phyloP scores from a whole-genome alignment of 2,888 invertebrate species.

The Salticus scenicus region DNA sequence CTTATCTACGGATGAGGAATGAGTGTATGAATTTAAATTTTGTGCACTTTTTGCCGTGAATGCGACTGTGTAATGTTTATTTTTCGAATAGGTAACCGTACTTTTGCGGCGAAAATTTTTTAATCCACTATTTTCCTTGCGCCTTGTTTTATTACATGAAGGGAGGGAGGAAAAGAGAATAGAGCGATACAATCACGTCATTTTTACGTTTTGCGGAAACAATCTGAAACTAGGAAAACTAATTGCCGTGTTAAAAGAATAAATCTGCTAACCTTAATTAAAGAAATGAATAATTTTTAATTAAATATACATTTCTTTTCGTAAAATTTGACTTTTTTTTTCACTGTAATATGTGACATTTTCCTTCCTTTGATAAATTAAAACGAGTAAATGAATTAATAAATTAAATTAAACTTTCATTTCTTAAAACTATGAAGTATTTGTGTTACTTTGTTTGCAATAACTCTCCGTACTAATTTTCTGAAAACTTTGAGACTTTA shows the following conservation, averaged over 20 bases:
- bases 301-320: too few species aligned
- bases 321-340: too few species aligned
- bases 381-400: too few species aligned
- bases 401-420: too few species aligned
- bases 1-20: slow-evolving; percentile 54
- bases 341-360: too few species aligned
- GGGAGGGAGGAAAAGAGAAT: background rate
- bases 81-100: background rate
- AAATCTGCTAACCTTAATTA: background rate
- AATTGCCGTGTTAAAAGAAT: background rate
- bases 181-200: background rate
- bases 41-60: slow-evolving; percentile 28
- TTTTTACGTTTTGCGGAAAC: background rate
- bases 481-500: too few species aligned
- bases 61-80: background rate
- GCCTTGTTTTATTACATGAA: background rate
- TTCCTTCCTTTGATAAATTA: too few species aligned
- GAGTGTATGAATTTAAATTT: slow-evolving; percentile 28
- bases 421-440: too few species aligned
- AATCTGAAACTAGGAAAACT: background rate
- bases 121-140: background rate
- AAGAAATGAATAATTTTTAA: background rate
- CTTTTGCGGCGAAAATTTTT: background rate
- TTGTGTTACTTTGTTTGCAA: too few species aligned
- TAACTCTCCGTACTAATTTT: too few species aligned